Percentiles rank a stretch among this genome's conserved stretches.
These are phyloP conservation scores for Drosophila santomea DNA, from an alignment of 1,140 invertebrate genomes.

Conservation along the genomic window DNA sequence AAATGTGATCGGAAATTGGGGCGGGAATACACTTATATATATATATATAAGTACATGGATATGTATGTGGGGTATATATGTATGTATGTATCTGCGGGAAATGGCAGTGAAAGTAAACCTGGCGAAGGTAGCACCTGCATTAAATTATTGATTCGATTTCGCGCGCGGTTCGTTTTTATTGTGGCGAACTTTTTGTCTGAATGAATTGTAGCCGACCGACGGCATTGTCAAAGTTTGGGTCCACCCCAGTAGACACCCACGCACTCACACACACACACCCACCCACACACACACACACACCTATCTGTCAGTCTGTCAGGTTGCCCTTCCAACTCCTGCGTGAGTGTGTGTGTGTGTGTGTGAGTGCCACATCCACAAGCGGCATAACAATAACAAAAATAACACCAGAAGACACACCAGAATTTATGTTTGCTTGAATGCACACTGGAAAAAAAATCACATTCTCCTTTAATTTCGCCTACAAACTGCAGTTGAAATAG, in stretches of 20 bases:
- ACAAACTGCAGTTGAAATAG: no score
- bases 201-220: conserved; percentile 66
- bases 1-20: conserved; percentile 6
- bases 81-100: not conserved
- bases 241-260: conserved; percentile 17
- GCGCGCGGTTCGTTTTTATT: conserved; percentile 73
- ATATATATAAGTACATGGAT: not conserved
- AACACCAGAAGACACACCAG: conserved; percentile 26
- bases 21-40: not conserved
- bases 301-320: conserved; percentile 55
- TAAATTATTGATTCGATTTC: conserved; percentile 82
- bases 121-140: conserved; percentile 54
- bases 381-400: conserved; percentile 51
- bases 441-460: not conserved
- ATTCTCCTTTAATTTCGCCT: no score
- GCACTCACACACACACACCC: not conserved
- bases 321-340: conserved; percentile 56
- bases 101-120: conserved; percentile 14
- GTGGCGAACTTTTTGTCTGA: conserved; percentile 69
- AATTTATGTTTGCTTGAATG: conserved; percentile 43
- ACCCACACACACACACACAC: conserved; percentile 16
- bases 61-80: not conserved
- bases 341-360: conserved; percentile 19
- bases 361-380: conserved; percentile 60
- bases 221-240: conserved; percentile 65